phyloP scores from a whole-genome alignment of 2,888 invertebrate genomes.

The Erebia ligea region DNA sequence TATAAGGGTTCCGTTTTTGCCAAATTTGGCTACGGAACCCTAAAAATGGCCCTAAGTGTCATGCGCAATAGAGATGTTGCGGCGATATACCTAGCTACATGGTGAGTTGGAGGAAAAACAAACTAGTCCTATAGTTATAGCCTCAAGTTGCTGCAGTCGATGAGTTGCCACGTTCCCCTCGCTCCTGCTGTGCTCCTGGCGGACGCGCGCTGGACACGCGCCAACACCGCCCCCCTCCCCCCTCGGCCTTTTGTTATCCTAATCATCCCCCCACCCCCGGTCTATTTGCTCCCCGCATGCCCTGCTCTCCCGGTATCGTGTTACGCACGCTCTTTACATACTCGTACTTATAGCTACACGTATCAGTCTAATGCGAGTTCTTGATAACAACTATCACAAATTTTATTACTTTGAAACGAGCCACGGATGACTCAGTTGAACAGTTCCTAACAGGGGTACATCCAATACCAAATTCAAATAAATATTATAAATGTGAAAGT shows the following conservation, averaged over 20 bases:
- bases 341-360: no score
- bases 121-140: neutral
- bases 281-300: neutral
- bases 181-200: neutral
- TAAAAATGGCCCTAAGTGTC: no score
- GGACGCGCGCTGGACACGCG: neutral
- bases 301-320: neutral
- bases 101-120: neutral
- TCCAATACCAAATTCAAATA: no score
- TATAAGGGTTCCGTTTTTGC: no score
- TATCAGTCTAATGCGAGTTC: neutral
- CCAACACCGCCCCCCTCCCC: neutral
- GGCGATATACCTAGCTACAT: no score
- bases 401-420: no score
- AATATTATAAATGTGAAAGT: no score
- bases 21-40: no score
- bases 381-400: neutral
- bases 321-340: neutral
- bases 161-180: neutral
- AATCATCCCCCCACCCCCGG: neutral
- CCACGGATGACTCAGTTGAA: no score
- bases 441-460: no score
- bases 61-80: no score
- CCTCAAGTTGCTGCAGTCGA: neutral
- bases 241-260: neutral